Conservation (phyloP, 2,797 vertebrate species). For the Merluccius polli region DNA sequence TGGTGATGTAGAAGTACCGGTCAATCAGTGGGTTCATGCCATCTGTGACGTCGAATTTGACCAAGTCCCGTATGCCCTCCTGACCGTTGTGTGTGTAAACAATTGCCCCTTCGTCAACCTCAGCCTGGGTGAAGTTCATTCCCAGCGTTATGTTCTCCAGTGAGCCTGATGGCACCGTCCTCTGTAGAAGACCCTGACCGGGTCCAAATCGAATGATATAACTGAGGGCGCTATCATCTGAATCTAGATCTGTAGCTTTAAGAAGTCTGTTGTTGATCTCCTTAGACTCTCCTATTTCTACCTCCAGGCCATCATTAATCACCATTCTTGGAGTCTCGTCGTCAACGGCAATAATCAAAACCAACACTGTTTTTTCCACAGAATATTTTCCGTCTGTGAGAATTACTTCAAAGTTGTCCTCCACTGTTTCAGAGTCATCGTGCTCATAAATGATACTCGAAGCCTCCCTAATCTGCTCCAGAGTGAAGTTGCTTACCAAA, state of each 20-base stretch:
- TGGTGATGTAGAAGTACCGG: conserved; percentile 89
- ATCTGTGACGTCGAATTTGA: conserved; percentile 94
- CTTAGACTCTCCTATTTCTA: conserved; percentile 86
- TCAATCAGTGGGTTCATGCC: conserved; percentile 90
- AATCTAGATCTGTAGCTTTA: conserved; percentile 92
- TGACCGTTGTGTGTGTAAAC: conserved; percentile 83
- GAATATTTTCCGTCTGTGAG: conserved; percentile 86
- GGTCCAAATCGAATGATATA: conserved; percentile 83
- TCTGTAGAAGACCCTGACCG: conserved; percentile 82
- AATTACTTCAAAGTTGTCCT: conserved; percentile 85
- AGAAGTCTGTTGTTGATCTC: conserved; percentile 78
- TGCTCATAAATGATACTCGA: conserved; percentile 95
- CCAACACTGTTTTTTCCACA: conserved; percentile 71
- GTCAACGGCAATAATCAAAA: conserved; percentile 86
- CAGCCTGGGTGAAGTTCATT: conserved; percentile 93
- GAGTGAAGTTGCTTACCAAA: conserved; percentile 81
- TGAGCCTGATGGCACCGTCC: conserved; percentile 60
- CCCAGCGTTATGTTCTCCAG: conserved; percentile 84
- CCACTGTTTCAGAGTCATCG: conserved; percentile 89
- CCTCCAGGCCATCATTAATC: conserved; percentile 88
- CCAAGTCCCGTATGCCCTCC: conserved; percentile 85
- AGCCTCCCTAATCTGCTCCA: conserved; percentile 85
- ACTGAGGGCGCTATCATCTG: conserved; percentile 81
- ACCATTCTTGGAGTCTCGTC: conserved; percentile 92
- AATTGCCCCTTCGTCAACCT: conserved; percentile 81